Conservation (phyloP, 2,888 invertebrate species). For the Urechis unicinctus region DNA sequence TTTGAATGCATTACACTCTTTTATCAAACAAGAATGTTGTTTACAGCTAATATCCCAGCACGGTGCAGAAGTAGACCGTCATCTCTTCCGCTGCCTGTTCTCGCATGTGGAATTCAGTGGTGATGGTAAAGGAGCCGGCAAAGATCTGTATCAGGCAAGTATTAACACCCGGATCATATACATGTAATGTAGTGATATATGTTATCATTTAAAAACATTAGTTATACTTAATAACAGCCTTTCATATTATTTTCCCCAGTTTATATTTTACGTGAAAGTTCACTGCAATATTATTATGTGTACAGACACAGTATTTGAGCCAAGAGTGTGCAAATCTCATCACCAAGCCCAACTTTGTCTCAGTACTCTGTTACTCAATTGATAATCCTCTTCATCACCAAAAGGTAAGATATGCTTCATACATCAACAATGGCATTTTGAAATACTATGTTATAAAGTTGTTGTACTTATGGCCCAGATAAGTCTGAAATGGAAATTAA, state of each 20-base stretch:
- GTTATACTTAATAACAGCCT: too few species aligned
- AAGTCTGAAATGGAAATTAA: background rate
- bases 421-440: too few species aligned
- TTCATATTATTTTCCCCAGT: too few species aligned
- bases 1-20: too few species aligned
- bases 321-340: conserved; percentile 73
- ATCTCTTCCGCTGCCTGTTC: conserved; percentile 89
- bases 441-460: conserved; percentile 1
- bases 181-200: too few species aligned
- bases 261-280: background rate
- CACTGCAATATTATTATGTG: conserved; percentile 3
- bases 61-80: conserved; percentile 95
- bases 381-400: conserved; percentile 73
- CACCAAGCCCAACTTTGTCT: conserved; percentile 78
- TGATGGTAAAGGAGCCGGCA: conserved; percentile 53
- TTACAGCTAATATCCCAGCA: conserved; percentile 77
- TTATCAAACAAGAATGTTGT: too few species aligned
- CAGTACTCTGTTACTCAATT: conserved; percentile 80
- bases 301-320: conserved; percentile 68
- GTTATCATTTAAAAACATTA: too few species aligned
- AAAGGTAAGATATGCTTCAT: conserved; percentile 55
- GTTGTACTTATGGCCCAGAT: background rate
- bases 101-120: conserved; percentile 76
- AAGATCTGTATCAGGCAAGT: conserved; percentile 52
- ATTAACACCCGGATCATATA: too few species aligned